phyloP scores from a whole-genome alignment of 2,888 invertebrate genomes.

The Automeris io region DNA sequence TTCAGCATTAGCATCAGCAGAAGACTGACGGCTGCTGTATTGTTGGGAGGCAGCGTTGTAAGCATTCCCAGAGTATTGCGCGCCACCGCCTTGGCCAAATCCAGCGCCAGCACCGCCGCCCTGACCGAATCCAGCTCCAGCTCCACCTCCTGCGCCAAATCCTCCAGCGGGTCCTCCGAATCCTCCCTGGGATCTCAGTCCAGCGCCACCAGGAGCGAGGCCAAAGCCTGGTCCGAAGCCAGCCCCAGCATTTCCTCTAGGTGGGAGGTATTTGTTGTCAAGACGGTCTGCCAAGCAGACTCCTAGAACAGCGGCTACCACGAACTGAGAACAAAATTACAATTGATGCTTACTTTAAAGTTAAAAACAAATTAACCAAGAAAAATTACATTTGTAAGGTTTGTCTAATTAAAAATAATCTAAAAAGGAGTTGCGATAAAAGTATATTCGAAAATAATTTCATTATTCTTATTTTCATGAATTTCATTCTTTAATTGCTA shows the following conservation, averaged over 20 bases:
- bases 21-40: slow-evolving; percentile 29
- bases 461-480: no score
- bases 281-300: slow-evolving; percentile 66
- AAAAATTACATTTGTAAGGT: no score
- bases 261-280: slow-evolving; percentile 70
- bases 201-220: slow-evolving; percentile 21
- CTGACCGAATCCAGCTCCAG: slow-evolving; percentile 19
- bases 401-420: no score
- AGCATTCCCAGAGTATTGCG: slow-evolving; percentile 26
- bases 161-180: slow-evolving; percentile 21
- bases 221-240: slow-evolving; percentile 51
- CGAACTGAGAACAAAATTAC: slow-evolving; percentile 33
- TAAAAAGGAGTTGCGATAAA: no score
- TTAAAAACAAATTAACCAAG: no score
- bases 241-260: slow-evolving; percentile 60
- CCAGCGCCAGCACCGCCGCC: slow-evolving; percentile 23
- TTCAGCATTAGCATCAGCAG: slow-evolving; percentile 58
- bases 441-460: no score
- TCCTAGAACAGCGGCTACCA: slow-evolving; percentile 62
- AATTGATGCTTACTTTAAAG: no score
- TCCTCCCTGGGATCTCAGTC: slow-evolving; percentile 20
- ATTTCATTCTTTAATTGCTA: no score
- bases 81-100: slow-evolving; percentile 11
- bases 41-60: slow-evolving; percentile 33
- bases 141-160: slow-evolving; percentile 18